These are phyloP conservation scores for Xylocampa areola DNA, from an alignment of 2,888 invertebrate genomes.

Conservation along the genomic window DNA sequence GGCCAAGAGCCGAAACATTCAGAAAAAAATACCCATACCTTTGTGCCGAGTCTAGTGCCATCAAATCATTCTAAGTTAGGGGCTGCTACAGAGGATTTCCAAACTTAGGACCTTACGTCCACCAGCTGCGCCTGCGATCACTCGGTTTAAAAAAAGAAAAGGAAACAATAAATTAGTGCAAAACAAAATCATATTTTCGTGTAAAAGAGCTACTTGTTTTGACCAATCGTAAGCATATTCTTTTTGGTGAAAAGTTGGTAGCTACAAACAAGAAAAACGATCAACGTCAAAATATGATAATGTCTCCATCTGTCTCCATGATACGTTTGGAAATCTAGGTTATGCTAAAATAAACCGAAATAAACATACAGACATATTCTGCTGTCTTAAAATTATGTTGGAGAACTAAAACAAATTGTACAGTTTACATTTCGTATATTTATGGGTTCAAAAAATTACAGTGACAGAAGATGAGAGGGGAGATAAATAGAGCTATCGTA, in stretches of 20 bases:
- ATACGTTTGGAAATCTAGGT: constrained; percentile 23
- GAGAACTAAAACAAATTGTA: constrained; percentile 44
- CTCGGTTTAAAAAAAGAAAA: too few relatives aligned
- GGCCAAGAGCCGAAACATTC: too few relatives aligned
- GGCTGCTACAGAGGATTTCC: too few relatives aligned
- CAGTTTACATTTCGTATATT: constrained; percentile 24
- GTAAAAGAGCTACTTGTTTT: too few relatives aligned
- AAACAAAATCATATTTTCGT: too few relatives aligned
- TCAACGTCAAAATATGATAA: constrained; percentile 1
- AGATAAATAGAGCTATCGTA: constrained; percentile 71
- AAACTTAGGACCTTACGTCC: too few relatives aligned
- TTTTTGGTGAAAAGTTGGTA: neutral
- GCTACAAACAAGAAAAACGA: neutral
- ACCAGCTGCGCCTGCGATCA: too few relatives aligned
- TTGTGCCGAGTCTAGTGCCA: too few relatives aligned
- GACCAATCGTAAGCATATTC: neutral
- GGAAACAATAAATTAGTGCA: too few relatives aligned
- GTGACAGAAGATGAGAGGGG: constrained; percentile 70
- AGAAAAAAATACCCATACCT: too few relatives aligned
- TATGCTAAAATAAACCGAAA: constrained; percentile 32
- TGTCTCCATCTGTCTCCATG: constrained; percentile 11
- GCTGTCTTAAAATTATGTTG: constrained; percentile 57
- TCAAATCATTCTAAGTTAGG: too few relatives aligned
- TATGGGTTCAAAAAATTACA: constrained; percentile 67
- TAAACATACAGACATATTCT: constrained; percentile 17